A percentile compares a stretch with the other conserved stretches of the same genome.
These are phyloP conservation scores for Strigamia maritima DNA, from an alignment of 2,888 invertebrate species.

Conservation along the genomic window DNA sequence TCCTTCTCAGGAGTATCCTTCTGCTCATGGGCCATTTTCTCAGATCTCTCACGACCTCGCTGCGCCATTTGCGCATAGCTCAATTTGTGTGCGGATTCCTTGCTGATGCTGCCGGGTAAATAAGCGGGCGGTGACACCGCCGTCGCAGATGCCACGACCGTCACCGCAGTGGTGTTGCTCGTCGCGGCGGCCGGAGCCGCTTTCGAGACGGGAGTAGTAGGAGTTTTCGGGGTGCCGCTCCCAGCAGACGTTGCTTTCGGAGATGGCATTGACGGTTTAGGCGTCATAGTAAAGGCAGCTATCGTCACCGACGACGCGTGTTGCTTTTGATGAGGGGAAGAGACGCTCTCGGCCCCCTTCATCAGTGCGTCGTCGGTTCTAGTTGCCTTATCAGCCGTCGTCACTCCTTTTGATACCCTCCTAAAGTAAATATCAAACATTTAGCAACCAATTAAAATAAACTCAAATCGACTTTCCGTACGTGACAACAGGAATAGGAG, in stretches of 20 bases:
- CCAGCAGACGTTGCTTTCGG: constrained; percentile 25
- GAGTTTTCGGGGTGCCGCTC: constrained; percentile 35
- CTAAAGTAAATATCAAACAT: constrained; percentile 23
- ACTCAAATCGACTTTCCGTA: neutral
- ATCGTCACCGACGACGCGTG: neutral
- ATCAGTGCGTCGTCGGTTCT: constrained; percentile 61
- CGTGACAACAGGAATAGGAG: constrained; percentile 57
- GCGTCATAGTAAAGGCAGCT: neutral
- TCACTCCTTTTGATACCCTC: constrained; percentile 40
- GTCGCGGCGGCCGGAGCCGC: neutral
- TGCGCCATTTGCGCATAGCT: constrained; percentile 45
- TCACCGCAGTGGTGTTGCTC: neutral
- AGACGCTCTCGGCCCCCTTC: constrained; percentile 45
- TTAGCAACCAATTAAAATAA: neutral
- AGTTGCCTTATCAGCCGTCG: constrained; percentile 66
- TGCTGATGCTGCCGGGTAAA: neutral
- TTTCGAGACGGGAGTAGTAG: constrained; percentile 35
- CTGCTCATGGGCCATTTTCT: constrained; percentile 45
- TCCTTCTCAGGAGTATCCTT: constrained; percentile 42
- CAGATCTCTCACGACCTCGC: constrained; percentile 43
- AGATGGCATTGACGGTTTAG: constrained; percentile 40
- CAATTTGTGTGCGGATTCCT: constrained; percentile 36
- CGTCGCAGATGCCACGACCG: neutral
- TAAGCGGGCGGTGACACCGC: neutral
- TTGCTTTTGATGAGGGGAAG: constrained; percentile 13